Percentiles rank a stretch among this genome's conserved stretches.
These are phyloP conservation scores for Vultur gryphus DNA, from an alignment of 2,797 vertebrate genomes.

Conservation along the genomic window DNA sequence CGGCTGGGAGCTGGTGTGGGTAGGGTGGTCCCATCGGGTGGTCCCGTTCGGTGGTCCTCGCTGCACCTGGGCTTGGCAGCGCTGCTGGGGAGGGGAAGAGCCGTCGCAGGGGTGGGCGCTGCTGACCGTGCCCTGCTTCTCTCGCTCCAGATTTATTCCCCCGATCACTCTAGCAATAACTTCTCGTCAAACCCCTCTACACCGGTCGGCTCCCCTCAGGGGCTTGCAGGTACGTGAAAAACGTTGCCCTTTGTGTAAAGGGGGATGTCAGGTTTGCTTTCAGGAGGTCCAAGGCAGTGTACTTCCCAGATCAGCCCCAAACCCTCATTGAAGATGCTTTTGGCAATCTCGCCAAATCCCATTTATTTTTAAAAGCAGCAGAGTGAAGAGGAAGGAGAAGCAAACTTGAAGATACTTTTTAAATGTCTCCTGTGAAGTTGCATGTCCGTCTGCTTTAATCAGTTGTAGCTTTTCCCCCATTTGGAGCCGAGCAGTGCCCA, in stretches of 20 bases:
- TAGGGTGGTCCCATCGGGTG: no score
- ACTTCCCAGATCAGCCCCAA: not conserved
- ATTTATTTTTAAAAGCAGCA: not conserved
- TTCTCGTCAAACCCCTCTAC: constrained; percentile 94
- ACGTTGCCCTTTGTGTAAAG: fast-evolving
- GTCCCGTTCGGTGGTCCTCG: not conserved
- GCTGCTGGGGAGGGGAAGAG: not conserved
- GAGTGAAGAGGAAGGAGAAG: not conserved
- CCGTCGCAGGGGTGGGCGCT: fast-evolving
- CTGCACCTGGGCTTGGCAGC: fast-evolving
- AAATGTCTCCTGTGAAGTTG: not conserved
- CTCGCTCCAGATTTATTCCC: constrained; percentile 90
- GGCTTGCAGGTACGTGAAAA: constrained; percentile 84
- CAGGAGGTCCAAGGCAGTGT: fast-evolving
- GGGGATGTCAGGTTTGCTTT: not conserved
- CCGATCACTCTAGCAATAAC: constrained; percentile 95
- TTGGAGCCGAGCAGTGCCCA: fast-evolving
- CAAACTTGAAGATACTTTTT: not conserved
- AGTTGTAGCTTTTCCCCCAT: not conserved
- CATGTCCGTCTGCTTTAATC: not conserved
- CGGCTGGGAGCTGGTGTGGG: not conserved
- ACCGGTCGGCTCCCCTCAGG: constrained; percentile 94
- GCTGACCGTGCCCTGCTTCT: not conserved
- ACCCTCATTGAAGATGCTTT: not conserved
- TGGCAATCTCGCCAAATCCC: not conserved